Base-by-base conservation (phyloP, 1,140 invertebrate species). In the Tribolium madens region DNA sequence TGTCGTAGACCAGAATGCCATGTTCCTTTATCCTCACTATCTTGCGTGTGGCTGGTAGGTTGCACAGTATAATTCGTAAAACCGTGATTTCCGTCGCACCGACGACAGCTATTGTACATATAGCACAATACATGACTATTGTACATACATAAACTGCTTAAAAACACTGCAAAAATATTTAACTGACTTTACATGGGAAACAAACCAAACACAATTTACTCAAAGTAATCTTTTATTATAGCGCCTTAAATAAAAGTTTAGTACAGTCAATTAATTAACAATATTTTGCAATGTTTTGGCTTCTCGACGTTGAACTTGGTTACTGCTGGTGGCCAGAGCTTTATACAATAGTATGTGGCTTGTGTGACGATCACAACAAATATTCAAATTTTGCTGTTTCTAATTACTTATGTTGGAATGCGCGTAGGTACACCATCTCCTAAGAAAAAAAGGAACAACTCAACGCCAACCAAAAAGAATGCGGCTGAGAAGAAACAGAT, bases 401-500 rank as follows among this genome's bases (percentile, higher is more conserved):
- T 18, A 72, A 18, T 52, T 2, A 21, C 6, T 9, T 72, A 46
- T 70, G 14, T 46, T 48, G 10, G 18, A 15, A 47, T 21, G 2
- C 26, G 52, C 78, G 5, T 81, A 93, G 92, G 91, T 83, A 90
- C 90, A 36, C 91, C 92, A 36, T 92, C 91, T 18, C 91, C 91
- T 21, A 88, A 91, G 74, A 92, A 92, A 84, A 92, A 92, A 86
- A 88, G 92, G 57, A 92, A 92, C 84, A 92, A 92, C 84, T 93
- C 92, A 46, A 92, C 90, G 69, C 90, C 91, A 76, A 91, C 89
- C 47, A 91, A 90, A 85, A 91, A 91, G 84, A 91, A 90, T 82
- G 90, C 90, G 76, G 91, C 89, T 26, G 91, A 92, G 84, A 93
- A 92, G 82, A 92, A 93, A 82, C 91, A 92, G 85, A 93, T 94